Evolutionary conservation across 2,113 vertebrate genomes (phyloP), one percentile per base, ranked within the genome.

Genomic region (Pteronura brasiliensis): DNA sequence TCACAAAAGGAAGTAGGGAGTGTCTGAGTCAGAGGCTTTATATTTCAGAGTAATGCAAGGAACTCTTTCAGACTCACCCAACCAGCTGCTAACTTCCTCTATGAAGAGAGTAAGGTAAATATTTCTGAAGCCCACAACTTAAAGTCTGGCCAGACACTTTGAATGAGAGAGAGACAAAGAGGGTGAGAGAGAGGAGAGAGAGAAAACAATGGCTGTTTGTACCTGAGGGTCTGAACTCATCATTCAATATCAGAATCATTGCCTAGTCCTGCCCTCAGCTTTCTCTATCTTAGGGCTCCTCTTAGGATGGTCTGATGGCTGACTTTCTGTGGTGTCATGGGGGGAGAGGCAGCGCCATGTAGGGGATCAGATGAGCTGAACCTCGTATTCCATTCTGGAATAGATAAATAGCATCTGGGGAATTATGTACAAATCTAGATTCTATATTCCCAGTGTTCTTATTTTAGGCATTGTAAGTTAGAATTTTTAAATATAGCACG

Each of bases 1-100:
- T 97, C 85, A 93, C 71, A 63, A 83, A 96, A 80, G 87, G 71
- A 93, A 90, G 39, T 1, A 96, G 97, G 97, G 97, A 97, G 97
- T 97, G 98, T 97, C 98, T 97, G 79, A 92, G 94, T 97, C 96
- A 97, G 95, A 98, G 97, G 90, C 96, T 98, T 98, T 98, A 98
- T 97, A 98, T 96, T 95, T 95, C 95, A 93, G 95, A 91, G 96
- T 92, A 92, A 57, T 69, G 92, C 92, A 69, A 72, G 71, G 94
- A 94, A 94, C 95, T 85, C 92, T 76, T 87, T 21, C 96, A 98
- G 97, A 97, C 97, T 97, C 97, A 95, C 94, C 97, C 98, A 98
- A 87, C 87, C 95, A 88, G 97, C 87, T 74, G 94, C 95, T 92
- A 95, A 69, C 97, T 96, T 97, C 97, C 96, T 97, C 97, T 98